These are phyloP conservation scores for Meloe dianella DNA, from an alignment of 2,888 invertebrate species.

Conservation along the genomic window DNA sequence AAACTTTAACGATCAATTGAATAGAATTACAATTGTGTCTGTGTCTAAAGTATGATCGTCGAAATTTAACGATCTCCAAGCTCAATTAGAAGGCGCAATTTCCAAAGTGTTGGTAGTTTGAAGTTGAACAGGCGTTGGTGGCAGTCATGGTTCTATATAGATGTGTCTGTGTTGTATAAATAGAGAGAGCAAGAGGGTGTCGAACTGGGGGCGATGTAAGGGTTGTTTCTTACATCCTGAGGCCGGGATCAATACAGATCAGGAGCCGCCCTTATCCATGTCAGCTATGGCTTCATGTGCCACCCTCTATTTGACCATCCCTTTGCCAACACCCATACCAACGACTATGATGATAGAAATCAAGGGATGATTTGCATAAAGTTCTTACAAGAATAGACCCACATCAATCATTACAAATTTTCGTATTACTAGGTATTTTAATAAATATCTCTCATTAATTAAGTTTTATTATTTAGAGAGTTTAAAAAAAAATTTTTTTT, in stretches of 20 bases:
- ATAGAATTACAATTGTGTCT: slow-evolving; percentile 14
- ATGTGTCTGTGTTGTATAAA: not conserved
- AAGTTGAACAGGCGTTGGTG: slow-evolving; percentile 21
- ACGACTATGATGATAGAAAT: not conserved
- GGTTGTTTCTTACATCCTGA: slow-evolving; percentile 61
- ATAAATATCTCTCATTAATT: slow-evolving; percentile 20
- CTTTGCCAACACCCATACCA: slow-evolving; percentile 7
- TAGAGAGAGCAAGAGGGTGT: slow-evolving; percentile 19
- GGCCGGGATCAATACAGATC: slow-evolving; percentile 61
- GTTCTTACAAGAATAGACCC: not conserved
- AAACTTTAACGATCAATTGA: slow-evolving; percentile 7
- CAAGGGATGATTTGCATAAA: slow-evolving; percentile 11
- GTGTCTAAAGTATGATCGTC: slow-evolving; percentile 15
- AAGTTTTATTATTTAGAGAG: too few relatives aligned
- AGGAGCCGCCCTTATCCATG: slow-evolving; percentile 61
- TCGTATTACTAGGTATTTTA: slow-evolving; percentile 15
- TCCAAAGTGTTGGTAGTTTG: slow-evolving; percentile 35
- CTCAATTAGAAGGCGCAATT: slow-evolving; percentile 49
- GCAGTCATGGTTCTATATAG: slow-evolving; percentile 16
- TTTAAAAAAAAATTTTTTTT: too few relatives aligned
- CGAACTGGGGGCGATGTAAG: slow-evolving; percentile 54
- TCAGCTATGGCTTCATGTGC: slow-evolving; percentile 51
- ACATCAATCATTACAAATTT: slow-evolving; percentile 2
- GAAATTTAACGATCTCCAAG: slow-evolving; percentile 29
- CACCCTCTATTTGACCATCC: slow-evolving; percentile 49